A percentile compares a stretch with the other conserved stretches of the same genome.
These are phyloP conservation scores for Dendropsophus ebraccatus DNA, from an alignment of 2,113 vertebrate genomes.

Conservation along the genomic window DNA sequence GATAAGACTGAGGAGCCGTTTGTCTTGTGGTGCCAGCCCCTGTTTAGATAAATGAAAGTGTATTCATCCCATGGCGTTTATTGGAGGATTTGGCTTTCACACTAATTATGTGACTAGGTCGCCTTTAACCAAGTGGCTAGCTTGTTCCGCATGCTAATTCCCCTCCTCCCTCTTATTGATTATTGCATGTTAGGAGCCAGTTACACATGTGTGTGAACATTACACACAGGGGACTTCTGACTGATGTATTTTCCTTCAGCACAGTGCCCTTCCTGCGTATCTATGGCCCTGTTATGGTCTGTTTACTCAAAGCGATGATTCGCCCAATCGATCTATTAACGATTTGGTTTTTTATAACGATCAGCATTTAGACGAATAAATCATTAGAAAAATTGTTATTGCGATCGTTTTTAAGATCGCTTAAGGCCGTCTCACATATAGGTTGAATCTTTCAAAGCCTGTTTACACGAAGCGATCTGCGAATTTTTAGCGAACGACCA, in stretches of 20 bases:
- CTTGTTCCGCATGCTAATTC: constrained; percentile 7
- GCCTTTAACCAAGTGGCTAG: constrained; percentile 59
- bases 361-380: too few species aligned
- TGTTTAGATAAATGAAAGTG: constrained; percentile 63
- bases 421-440: too few species aligned
- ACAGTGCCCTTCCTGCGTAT: neutral
- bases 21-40: constrained; percentile 61
- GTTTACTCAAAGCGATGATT: too few species aligned
- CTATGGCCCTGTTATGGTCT: too few species aligned
- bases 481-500: too few species aligned
- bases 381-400: too few species aligned
- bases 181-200: neutral
- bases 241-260: neutral
- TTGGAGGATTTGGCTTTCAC: constrained; percentile 61
- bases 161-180: constrained; percentile 28
- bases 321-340: too few species aligned
- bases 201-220: neutral
- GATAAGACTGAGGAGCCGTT: constrained; percentile 64
- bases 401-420: too few species aligned
- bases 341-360: too few species aligned
- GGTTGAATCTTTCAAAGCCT: too few species aligned
- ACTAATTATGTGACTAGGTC: constrained; percentile 60
- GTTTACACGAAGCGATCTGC: too few species aligned
- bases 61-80: constrained; percentile 60
- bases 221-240: neutral